Percentiles rank a stretch among this genome's conserved stretches.
phyloP scores from a whole-genome alignment of 2,888 invertebrate species.

The Acleris laterana region DNA sequence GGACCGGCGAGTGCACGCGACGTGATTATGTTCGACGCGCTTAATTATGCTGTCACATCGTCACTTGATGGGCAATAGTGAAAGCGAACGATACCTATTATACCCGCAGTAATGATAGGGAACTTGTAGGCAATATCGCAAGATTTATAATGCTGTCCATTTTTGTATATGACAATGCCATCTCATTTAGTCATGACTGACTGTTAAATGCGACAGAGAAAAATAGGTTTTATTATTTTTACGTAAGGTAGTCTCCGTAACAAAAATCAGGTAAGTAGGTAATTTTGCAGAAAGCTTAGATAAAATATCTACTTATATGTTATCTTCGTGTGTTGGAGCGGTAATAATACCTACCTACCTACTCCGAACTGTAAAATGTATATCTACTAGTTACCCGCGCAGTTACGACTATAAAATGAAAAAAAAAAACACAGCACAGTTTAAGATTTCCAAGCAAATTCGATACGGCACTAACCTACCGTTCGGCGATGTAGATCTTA shows the following conservation, averaged over 20 bases:
- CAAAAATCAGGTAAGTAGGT: too few relatives aligned
- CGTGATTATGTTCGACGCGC: conserved; percentile 78
- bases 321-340: not conserved
- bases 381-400: not conserved
- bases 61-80: conserved; percentile 78
- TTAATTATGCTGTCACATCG: conserved; percentile 83
- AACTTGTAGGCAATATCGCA: conserved; percentile 30
- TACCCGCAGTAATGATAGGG: conserved; percentile 66
- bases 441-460: conserved; percentile 32
- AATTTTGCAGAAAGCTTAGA: not conserved
- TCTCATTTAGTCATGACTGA: conserved; percentile 28
- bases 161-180: conserved; percentile 29
- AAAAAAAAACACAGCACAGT: conserved; percentile 22
- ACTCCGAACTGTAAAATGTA: not conserved
- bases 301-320: not conserved
- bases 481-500: conserved; percentile 35
- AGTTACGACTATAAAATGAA: conserved; percentile 17
- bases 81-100: conserved; percentile 71
- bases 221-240: conserved; percentile 4
- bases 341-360: too few relatives aligned
- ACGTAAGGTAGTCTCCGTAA: not conserved
- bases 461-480: conserved; percentile 37
- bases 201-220: conserved; percentile 18
- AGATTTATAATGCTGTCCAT: conserved; percentile 33
- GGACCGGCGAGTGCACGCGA: conserved; percentile 62